Evolutionary conservation across 1,140 invertebrate genomes (phyloP).

Genomic region (Oryctes rhinoceros): DNA sequence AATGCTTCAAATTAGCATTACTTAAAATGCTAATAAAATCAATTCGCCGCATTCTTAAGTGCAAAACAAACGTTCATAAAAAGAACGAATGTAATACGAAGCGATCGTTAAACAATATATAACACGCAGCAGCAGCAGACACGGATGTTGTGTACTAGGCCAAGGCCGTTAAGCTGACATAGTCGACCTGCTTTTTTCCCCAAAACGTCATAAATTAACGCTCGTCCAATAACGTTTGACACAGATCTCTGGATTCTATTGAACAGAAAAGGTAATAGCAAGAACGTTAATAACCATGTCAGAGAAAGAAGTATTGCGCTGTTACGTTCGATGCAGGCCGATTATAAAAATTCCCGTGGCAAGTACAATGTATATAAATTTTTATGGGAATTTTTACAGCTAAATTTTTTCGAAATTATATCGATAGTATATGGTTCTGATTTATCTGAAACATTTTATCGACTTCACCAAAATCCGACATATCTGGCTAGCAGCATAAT

Average conservation of each 20-base stretch:
- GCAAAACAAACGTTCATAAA: slow-evolving; percentile 28
- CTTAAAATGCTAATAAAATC: neutral
- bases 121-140: slow-evolving; percentile 16
- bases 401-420: no score
- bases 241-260: slow-evolving; percentile 29
- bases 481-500: neutral
- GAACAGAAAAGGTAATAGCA: slow-evolving; percentile 18
- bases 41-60: neutral
- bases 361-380: no score
- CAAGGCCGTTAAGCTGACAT: slow-evolving; percentile 26
- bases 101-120: slow-evolving; percentile 30
- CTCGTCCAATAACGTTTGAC: slow-evolving; percentile 21
- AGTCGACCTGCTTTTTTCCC: slow-evolving; percentile 31
- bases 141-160: slow-evolving; percentile 35
- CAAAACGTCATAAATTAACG: slow-evolving; percentile 36
- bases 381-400: no score
- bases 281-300: slow-evolving; percentile 20
- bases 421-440: no score
- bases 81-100: slow-evolving; percentile 6
- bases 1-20: neutral
- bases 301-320: slow-evolving; percentile 18
- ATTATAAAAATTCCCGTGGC: neutral
- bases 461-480: neutral
- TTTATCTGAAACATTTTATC: neutral
- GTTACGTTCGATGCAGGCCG: neutral